Conservation (phyloP, 2,113 vertebrate genomes). For the Ondatra zibethicus region DNA sequence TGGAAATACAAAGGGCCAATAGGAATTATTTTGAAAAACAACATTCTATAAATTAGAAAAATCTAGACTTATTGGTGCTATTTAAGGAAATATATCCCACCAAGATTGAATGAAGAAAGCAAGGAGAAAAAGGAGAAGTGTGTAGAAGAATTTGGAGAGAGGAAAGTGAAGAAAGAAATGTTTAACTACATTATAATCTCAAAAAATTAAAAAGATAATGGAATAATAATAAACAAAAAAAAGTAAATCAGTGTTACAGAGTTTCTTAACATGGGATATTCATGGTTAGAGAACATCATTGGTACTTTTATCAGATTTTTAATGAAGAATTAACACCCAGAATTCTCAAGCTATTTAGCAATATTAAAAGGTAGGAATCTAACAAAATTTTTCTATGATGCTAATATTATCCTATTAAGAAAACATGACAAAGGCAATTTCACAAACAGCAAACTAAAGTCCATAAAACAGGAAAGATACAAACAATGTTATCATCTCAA, state of each 20-base stretch:
- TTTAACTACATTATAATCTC: background rate
- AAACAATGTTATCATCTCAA: background rate
- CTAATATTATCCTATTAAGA: background rate
- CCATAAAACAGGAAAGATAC: background rate
- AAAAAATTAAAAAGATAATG: background rate
- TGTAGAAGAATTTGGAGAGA: background rate
- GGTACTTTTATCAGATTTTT: background rate
- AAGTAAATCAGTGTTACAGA: background rate
- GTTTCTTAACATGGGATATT: background rate
- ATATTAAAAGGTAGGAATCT: background rate
- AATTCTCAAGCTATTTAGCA: background rate
- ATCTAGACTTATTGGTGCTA: background rate
- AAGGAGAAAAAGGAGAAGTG: background rate
- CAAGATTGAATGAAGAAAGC: background rate
- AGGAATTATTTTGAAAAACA: background rate
- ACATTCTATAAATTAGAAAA: background rate
- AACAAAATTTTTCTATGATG: background rate
- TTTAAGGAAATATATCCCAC: background rate
- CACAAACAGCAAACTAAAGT: background rate
- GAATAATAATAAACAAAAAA: background rate
- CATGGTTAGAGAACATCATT: background rate
- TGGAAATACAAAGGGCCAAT: background rate
- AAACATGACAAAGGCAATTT: background rate
- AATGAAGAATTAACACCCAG: background rate
- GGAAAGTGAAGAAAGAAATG: background rate